Percentiles rank a stretch among this genome's conserved stretches.
These are phyloP conservation scores for Anomalospiza imberbis DNA, from an alignment of 2,797 vertebrate species.

Conservation along the genomic window DNA sequence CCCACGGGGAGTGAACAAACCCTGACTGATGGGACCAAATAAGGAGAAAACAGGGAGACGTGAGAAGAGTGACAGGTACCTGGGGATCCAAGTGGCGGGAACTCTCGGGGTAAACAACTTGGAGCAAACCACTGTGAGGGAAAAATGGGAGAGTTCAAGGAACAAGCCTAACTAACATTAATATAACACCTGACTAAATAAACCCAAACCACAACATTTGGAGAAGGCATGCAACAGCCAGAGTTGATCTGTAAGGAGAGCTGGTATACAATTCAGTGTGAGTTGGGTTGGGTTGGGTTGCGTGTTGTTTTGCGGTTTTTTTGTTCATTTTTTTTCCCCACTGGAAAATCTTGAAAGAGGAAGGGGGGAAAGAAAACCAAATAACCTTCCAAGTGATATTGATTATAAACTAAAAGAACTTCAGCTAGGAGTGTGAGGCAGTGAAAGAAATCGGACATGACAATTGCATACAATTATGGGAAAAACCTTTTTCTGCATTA, in stretches of 20 bases:
- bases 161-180: too few species aligned
- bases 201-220: too few species aligned
- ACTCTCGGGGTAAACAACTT: too few species aligned
- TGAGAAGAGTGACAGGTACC: too few species aligned
- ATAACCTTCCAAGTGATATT: not conserved
- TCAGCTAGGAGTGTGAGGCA: not conserved
- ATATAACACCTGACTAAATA: too few species aligned
- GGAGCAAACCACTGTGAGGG: too few species aligned
- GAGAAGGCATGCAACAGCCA: not conserved
- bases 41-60: too few species aligned
- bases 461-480: not conserved
- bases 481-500: not conserved
- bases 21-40: too few species aligned
- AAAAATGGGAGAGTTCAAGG: too few species aligned
- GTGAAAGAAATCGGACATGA: not conserved
- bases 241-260: not conserved
- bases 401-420: not conserved
- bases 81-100: too few species aligned
- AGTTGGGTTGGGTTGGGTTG: not conserved
- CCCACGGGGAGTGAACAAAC: too few species aligned
- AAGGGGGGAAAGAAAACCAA: not conserved
- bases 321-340: not conserved
- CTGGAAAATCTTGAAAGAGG: not conserved
- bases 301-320: not conserved
- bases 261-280: not conserved